These are phyloP conservation scores for Heliornis fulica DNA, from an alignment of 2,113 vertebrate species.

Conservation along the genomic window DNA sequence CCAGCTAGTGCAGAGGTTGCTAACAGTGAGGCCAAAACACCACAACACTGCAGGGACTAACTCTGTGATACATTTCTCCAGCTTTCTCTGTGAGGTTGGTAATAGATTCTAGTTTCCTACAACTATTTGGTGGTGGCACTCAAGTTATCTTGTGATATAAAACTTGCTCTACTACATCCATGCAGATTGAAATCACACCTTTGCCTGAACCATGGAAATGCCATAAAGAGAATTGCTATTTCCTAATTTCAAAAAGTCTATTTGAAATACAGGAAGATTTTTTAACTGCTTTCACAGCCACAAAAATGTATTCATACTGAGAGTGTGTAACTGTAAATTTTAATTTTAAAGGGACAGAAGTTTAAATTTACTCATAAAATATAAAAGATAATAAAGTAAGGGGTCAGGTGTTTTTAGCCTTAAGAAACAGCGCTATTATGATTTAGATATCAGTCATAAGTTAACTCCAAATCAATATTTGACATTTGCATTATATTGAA, in stretches of 20 bases:
- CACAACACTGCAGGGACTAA: not conserved
- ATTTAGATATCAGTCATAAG: constrained; percentile 50
- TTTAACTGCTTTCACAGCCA: not conserved
- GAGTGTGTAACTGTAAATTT: not conserved
- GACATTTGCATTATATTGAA: constrained; percentile 59
- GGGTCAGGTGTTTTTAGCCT: constrained; percentile 27
- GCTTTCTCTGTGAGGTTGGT: not conserved
- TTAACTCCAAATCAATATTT: constrained; percentile 68
- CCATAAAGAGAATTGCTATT: not conserved
- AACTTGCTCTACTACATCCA: not conserved
- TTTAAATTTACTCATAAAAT: constrained; percentile 62
- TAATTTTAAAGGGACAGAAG: constrained; percentile 27
- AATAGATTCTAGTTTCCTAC: not conserved
- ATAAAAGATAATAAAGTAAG: constrained; percentile 47
- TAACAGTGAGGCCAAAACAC: not conserved
- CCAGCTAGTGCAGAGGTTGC: not conserved
- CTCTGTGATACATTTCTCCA: not conserved
- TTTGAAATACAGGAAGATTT: not conserved
- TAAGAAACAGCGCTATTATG: constrained; percentile 32
- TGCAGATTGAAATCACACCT: not conserved
- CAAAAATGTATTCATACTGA: not conserved
- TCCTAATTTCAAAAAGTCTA: not conserved
- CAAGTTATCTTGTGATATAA: not conserved
- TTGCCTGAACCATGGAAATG: not conserved
- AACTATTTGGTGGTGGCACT: not conserved